A percentile compares a stretch with the other conserved stretches of the same genome.
These are phyloP conservation scores for Silurus glanis DNA, from an alignment of 2,113 vertebrate genomes.

Conservation along the genomic window DNA sequence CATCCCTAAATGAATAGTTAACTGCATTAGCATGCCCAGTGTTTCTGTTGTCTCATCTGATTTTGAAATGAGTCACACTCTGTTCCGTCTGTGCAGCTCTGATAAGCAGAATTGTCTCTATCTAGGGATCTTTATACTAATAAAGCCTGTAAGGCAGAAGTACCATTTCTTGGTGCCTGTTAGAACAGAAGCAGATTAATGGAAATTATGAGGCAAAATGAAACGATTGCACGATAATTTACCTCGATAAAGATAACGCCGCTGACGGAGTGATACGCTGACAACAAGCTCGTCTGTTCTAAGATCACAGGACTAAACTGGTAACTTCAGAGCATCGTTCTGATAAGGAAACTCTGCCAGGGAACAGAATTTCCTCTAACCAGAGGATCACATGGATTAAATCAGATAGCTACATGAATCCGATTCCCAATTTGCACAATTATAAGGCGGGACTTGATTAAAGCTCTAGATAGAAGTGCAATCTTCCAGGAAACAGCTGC, in stretches of 20 bases:
- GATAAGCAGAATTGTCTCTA: slow-evolving; percentile 44
- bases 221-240: slow-evolving; percentile 38
- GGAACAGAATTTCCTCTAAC: slow-evolving; percentile 31
- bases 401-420: slow-evolving; percentile 29
- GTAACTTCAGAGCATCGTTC: slow-evolving; percentile 19
- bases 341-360: slow-evolving; percentile 22
- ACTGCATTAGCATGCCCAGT: slow-evolving; percentile 7
- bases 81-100: slow-evolving; percentile 14
- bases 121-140: slow-evolving; percentile 49
- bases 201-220: slow-evolving; percentile 40
- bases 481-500: not conserved
- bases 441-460: not conserved
- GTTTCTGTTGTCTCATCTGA: not conserved
- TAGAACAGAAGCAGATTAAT: slow-evolving; percentile 43
- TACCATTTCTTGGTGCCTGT: slow-evolving; percentile 16
- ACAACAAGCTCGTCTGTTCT: slow-evolving; percentile 2
- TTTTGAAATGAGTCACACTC: slow-evolving; percentile 30
- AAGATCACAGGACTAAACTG: slow-evolving; percentile 24
- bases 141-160: slow-evolving; percentile 47
- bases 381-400: slow-evolving; percentile 29
- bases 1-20: slow-evolving; percentile 8
- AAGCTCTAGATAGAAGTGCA: not conserved
- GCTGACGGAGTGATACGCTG: slow-evolving; percentile 6
- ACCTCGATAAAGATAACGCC: slow-evolving; percentile 39
- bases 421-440: slow-evolving; percentile 30